Evolutionary conservation across 2,797 vertebrate genomes (phyloP).

Genomic region (Silurus aristotelis): DNA sequence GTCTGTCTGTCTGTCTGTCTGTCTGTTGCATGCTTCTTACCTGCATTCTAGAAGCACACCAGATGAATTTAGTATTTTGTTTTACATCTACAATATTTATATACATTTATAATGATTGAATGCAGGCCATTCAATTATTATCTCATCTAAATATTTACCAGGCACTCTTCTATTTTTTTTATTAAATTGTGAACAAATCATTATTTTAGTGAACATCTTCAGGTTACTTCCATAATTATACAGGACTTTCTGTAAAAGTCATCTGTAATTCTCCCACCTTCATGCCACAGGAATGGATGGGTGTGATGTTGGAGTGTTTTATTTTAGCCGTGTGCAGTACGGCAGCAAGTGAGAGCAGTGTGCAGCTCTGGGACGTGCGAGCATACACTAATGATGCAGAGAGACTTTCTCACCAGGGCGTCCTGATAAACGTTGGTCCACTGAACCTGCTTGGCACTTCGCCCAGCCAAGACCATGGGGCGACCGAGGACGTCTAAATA

Average conservation of each 20-base stretch:
- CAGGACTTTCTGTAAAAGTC: neutral
- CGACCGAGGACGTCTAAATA: conserved; percentile 96
- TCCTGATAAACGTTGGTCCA: conserved; percentile 99
- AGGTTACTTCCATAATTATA: neutral
- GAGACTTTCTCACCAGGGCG: conserved; percentile 83
- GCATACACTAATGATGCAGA: conserved; percentile 38
- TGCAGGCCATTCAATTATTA: too few species aligned
- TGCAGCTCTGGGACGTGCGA: conserved; percentile 16
- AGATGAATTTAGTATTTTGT: neutral
- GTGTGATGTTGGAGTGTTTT: neutral
- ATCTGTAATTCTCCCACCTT: neutral
- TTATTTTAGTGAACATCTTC: neutral
- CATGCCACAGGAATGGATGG: neutral
- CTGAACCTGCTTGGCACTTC: conserved; percentile 94
- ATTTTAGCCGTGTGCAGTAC: conserved; percentile 14
- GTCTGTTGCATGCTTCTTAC: neutral
- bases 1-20: neutral
- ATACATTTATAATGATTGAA: too few species aligned
- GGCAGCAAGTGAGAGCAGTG: neutral
- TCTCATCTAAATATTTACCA: too few species aligned
- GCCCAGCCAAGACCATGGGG: conserved; percentile 97
- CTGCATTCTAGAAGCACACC: neutral
- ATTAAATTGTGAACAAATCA: neutral
- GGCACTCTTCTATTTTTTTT: neutral
- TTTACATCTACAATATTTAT: too few species aligned